A percentile compares a stretch with the other conserved stretches of the same genome.
Evolutionary conservation across 2,113 vertebrate species (phyloP).

Genomic region (Sminthopsis crassicaudata): DNA sequence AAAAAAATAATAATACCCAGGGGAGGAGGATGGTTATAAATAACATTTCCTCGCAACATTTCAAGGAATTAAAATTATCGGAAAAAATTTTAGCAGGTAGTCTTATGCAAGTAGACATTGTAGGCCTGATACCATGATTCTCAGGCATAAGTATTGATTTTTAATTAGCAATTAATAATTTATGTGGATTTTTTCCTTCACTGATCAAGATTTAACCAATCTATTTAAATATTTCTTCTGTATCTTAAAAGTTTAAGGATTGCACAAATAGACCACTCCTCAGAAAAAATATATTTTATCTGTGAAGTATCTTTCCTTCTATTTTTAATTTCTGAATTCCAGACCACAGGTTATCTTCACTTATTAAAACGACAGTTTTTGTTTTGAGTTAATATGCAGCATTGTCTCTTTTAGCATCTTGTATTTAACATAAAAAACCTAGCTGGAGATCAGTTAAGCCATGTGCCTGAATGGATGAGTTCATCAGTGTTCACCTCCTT

Average conservation of each 20-base stretch:
- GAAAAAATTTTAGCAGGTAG: slow-evolving; percentile 78
- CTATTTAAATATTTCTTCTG: slow-evolving; percentile 35
- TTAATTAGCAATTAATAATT: slow-evolving; percentile 32
- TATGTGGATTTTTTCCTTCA: slow-evolving; percentile 44
- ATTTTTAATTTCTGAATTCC: slow-evolving; percentile 37
- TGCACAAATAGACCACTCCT: slow-evolving; percentile 37
- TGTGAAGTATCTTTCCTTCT: slow-evolving; percentile 24
- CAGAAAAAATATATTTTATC: slow-evolving; percentile 42
- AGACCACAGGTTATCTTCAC: slow-evolving; percentile 52
- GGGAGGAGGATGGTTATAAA: slow-evolving; percentile 80
- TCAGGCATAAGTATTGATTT: slow-evolving; percentile 51
- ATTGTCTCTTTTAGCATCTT: slow-evolving; percentile 37
- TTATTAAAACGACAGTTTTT: slow-evolving; percentile 49
- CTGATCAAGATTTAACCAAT: slow-evolving; percentile 31
- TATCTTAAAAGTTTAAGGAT: slow-evolving; percentile 43
- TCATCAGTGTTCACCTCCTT: slow-evolving; percentile 45
- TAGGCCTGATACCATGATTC: slow-evolving; percentile 44
- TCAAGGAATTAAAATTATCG: slow-evolving; percentile 83
- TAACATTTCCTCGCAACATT: slow-evolving; percentile 83
- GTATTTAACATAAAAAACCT: slow-evolving; percentile 57
- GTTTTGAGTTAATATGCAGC: slow-evolving; percentile 32
- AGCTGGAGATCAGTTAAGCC: neutral
- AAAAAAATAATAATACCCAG: slow-evolving; percentile 81
- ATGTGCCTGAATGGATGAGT: neutral
- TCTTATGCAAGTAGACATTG: slow-evolving; percentile 65